Percentiles rank a stretch among this genome's conserved stretches.
Evolutionary conservation across 2,797 vertebrate species (phyloP).

Genomic region (Hozukius guyotensis): DNA sequence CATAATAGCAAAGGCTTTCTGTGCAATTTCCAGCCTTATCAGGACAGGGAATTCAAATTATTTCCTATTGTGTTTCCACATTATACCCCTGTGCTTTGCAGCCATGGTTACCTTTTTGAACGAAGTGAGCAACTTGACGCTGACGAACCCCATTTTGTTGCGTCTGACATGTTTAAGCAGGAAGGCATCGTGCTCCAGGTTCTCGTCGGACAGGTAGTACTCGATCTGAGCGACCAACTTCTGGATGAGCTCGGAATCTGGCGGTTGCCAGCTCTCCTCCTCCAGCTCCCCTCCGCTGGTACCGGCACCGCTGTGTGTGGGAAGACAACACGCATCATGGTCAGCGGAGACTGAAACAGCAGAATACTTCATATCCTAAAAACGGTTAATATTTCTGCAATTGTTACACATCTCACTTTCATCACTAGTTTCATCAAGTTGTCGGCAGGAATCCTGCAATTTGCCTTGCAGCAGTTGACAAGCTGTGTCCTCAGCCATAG

Average conservation of each 20-base stretch:
- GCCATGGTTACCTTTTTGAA: conserved; percentile 93
- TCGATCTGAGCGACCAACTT: conserved; percentile 95
- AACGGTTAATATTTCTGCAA: conserved; percentile 24
- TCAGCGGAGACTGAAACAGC: conserved; percentile 7
- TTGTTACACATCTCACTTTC: conserved; percentile 37
- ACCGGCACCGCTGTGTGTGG: conserved; percentile 81
- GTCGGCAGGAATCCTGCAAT: conserved; percentile 36
- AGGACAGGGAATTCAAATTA: background rate
- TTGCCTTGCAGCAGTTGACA: conserved; percentile 30
- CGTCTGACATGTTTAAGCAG: conserved; percentile 95
- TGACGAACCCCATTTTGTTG: conserved; percentile 97
- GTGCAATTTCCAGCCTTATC: background rate
- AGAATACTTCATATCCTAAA: conserved; percentile 1
- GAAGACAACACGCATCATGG: conserved; percentile 44
- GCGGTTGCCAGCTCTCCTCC: conserved; percentile 93
- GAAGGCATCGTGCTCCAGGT: conserved; percentile 97
- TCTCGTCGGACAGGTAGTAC: conserved; percentile 97
- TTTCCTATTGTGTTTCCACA: background rate
- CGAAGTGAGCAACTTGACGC: conserved; percentile 96
- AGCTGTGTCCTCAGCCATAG: conserved; percentile 22
- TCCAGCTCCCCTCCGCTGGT: conserved; percentile 93
- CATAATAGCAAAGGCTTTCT: background rate
- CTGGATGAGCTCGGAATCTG: conserved; percentile 89
- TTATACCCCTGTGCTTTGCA: background rate
- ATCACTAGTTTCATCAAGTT: conserved; percentile 34